These are phyloP conservation scores for Hormaphis cornu DNA, from an alignment of 1,140 invertebrate species.

Conservation along the genomic window DNA sequence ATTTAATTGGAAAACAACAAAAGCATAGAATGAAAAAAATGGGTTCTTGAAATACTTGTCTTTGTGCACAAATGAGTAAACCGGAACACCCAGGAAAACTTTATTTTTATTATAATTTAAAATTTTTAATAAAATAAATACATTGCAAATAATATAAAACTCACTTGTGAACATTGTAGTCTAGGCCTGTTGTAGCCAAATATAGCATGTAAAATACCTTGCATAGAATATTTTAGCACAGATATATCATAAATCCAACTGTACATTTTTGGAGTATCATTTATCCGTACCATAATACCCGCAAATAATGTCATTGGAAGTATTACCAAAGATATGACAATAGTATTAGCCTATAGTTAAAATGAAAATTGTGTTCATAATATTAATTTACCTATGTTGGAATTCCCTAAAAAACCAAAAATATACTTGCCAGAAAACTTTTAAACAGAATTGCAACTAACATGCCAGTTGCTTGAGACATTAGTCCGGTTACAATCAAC, in stretches of 20 bases:
- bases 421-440: conserved; percentile 5
- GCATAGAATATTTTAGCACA: conserved; percentile 65
- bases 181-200: conserved; percentile 62
- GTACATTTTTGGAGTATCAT: conserved; percentile 67
- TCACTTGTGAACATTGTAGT: conserved; percentile 49
- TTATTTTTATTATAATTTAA: neutral
- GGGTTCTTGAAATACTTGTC: too few species aligned
- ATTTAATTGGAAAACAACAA: too few species aligned
- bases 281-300: conserved; percentile 79
- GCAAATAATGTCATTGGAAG: conserved; percentile 79
- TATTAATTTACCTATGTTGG: neutral
- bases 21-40: too few species aligned
- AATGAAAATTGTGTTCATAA: neutral
- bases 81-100: neutral
- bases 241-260: conserved; percentile 81
- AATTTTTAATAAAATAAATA: neutral
- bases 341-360: conserved; percentile 2
- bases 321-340: conserved; percentile 48
- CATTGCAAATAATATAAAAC: conserved; percentile 22
- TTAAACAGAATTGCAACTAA: conserved; percentile 80
- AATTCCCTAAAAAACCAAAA: neutral
- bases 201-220: conserved; percentile 56
- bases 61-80: neutral
- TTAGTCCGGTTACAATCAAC: conserved; percentile 77
- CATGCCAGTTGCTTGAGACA: conserved; percentile 84